phyloP scores from a whole-genome alignment of 2,113 vertebrate species.

The Psammodynastes pulverulentus region DNA sequence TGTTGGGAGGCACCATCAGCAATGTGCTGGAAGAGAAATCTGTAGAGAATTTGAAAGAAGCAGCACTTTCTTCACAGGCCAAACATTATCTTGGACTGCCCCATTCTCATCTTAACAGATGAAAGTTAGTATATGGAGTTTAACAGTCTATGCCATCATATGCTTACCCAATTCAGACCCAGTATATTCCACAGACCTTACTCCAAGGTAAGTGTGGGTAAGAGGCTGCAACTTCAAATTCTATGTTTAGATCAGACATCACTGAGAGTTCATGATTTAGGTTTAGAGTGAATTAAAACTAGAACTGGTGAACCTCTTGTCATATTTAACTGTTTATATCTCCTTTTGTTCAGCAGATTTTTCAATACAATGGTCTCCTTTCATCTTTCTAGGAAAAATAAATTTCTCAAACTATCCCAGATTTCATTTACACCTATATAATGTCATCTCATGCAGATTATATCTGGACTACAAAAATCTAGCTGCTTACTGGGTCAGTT shows the following conservation, averaged over 20 bases:
- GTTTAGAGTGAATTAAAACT: not conserved
- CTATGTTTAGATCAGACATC: not conserved
- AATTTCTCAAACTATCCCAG: not conserved
- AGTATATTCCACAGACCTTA: not conserved
- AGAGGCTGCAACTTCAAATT: not conserved
- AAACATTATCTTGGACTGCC: not conserved
- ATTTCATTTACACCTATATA: not conserved
- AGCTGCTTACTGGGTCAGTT: not conserved
- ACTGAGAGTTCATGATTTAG: not conserved
- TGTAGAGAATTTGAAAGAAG: not conserved
- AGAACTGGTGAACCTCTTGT: not conserved
- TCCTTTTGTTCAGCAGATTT: not conserved
- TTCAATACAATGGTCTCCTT: not conserved
- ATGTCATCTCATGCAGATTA: not conserved
- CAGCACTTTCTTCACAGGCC: not conserved
- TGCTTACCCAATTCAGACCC: not conserved
- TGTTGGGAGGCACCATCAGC: not conserved
- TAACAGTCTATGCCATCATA: not conserved
- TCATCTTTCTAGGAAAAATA: not conserved
- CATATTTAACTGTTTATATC: slow-evolving; percentile 15
- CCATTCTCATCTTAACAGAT: not conserved
- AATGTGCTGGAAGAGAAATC: not conserved
- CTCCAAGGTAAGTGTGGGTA: not conserved
- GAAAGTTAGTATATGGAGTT: not conserved
- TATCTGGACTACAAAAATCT: not conserved